Evolutionary conservation across 1,140 invertebrate species (phyloP).

Genomic region (Halyomorpha halys): DNA sequence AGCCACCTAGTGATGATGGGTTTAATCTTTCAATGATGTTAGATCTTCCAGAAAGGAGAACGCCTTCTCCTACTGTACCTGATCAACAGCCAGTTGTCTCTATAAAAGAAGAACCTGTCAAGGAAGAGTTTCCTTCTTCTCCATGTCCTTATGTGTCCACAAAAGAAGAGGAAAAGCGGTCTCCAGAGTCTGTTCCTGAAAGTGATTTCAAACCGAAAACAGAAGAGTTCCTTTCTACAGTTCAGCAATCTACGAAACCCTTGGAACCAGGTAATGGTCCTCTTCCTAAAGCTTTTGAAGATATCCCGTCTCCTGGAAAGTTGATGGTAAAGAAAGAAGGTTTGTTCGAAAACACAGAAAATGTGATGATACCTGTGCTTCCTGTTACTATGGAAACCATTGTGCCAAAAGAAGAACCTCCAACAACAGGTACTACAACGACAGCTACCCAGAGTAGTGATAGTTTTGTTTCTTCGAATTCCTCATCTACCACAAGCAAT

Average conservation of each 20-base stretch:
- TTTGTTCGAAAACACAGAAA: slow-evolving; percentile 29
- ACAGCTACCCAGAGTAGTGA: slow-evolving; percentile 1
- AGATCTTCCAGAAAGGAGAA: slow-evolving; percentile 26
- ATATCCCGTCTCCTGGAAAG: slow-evolving; percentile 28
- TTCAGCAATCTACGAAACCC: slow-evolving; percentile 11
- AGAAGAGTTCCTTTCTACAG: slow-evolving; percentile 28
- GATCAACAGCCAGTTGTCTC: not conserved
- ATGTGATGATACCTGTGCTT: slow-evolving; percentile 28
- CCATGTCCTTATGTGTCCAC: slow-evolving; percentile 9
- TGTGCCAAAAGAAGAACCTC: slow-evolving; percentile 29
- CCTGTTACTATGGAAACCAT: slow-evolving; percentile 24
- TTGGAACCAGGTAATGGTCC: slow-evolving; percentile 22
- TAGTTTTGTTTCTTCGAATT: slow-evolving; percentile 1
- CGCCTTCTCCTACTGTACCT: slow-evolving; percentile 23
- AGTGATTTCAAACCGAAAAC: slow-evolving; percentile 27
- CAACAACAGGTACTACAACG: slow-evolving; percentile 3
- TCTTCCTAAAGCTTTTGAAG: slow-evolving; percentile 29
- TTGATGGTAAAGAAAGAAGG: slow-evolving; percentile 30
- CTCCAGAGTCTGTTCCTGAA: slow-evolving; percentile 14
- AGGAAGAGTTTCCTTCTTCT: slow-evolving; percentile 7
- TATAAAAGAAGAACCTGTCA: slow-evolving; percentile 12
- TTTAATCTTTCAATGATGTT: slow-evolving; percentile 23
- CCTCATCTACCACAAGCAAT: slow-evolving; percentile 3
- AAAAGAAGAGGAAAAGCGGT: slow-evolving; percentile 23
- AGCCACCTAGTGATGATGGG: slow-evolving; percentile 12